Conservation (phyloP, 2,113 vertebrate genomes). For the Poicephalus meyeri region DNA sequence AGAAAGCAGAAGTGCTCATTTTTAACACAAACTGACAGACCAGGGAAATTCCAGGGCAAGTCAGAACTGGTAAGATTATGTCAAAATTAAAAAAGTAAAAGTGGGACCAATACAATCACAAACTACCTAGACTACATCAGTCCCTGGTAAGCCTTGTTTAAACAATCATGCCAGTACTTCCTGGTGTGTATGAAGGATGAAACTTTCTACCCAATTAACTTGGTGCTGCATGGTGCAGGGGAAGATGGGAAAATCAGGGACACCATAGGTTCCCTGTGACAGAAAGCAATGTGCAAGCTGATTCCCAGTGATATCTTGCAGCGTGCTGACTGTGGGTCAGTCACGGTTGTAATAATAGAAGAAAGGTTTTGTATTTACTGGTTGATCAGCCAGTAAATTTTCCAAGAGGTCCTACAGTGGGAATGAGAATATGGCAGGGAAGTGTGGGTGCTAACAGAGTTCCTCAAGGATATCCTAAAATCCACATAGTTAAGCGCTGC, state of each 20-base stretch:
- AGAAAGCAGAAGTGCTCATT: neutral
- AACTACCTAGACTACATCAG: neutral
- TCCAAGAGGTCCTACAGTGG: neutral
- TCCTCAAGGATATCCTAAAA: neutral
- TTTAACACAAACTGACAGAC: neutral
- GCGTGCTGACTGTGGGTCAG: neutral
- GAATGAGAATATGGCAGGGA: neutral
- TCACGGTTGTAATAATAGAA: neutral
- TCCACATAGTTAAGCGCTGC: neutral
- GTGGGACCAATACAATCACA: neutral
- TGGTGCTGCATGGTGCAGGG: fast-evolving
- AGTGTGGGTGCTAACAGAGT: fast-evolving
- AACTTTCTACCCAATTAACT: neutral
- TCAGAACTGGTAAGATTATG: neutral
- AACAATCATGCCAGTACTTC: neutral
- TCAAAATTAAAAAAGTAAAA: neutral
- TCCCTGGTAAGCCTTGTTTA: neutral
- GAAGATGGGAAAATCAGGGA: neutral
- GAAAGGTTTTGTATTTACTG: neutral
- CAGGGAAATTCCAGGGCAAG: slow-evolving; percentile 5
- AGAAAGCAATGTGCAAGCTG: neutral
- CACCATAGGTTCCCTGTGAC: fast-evolving
- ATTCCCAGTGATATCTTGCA: fast-evolving
- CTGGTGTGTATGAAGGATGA: neutral
- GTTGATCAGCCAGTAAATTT: neutral